phyloP scores from a whole-genome alignment of 2,113 vertebrate genomes.

The Clarias macrocephalus region DNA sequence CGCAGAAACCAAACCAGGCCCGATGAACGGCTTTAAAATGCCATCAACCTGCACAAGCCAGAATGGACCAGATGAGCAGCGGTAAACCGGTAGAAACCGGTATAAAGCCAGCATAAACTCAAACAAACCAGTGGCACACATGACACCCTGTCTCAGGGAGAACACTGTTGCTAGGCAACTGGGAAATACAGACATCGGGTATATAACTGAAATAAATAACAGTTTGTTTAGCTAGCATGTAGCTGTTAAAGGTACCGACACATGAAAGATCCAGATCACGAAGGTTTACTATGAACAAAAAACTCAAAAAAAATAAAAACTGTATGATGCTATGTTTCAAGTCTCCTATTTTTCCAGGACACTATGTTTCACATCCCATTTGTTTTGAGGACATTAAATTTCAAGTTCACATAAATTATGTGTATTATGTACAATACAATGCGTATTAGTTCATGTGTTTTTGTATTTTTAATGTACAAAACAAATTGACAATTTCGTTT shows the following conservation, averaged over 20 bases:
- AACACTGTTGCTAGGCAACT: conserved; percentile 14
- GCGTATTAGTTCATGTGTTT: too few species aligned
- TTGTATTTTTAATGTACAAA: too few species aligned
- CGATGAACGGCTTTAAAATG: not conserved
- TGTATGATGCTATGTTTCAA: too few species aligned
- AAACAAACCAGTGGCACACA: not conserved
- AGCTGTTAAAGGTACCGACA: not conserved
- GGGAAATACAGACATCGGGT: not conserved
- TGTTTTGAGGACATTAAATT: too few species aligned
- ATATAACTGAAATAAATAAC: not conserved
- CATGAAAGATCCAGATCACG: not conserved
- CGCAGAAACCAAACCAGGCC: not conserved
- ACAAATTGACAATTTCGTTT: too few species aligned
- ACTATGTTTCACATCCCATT: too few species aligned
- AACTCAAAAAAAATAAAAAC: too few species aligned
- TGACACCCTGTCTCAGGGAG: not conserved
- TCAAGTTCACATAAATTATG: too few species aligned
- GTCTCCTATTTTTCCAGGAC: too few species aligned
- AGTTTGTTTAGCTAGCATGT: conserved; percentile 1
- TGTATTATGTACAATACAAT: too few species aligned
- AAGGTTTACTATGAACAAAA: too few species aligned
- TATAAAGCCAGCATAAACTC: not conserved
- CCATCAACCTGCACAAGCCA: not conserved
- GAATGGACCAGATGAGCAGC: not conserved
- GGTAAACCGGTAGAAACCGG: not conserved